phyloP scores from a whole-genome alignment of 2,113 vertebrate species.

The Varanus komodoensis region DNA sequence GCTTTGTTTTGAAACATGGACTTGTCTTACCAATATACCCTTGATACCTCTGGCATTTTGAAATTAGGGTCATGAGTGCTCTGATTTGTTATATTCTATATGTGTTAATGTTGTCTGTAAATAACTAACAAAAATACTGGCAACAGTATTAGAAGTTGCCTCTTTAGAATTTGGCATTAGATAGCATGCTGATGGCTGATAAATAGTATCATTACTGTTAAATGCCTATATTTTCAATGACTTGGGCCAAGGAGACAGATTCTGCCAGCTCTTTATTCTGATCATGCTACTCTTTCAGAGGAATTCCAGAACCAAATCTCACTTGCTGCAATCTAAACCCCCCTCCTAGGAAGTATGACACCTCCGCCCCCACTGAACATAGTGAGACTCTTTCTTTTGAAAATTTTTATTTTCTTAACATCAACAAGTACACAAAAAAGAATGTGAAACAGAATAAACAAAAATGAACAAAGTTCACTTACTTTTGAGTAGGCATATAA shows the following conservation, averaged over 20 bases:
- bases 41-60: constrained; percentile 49
- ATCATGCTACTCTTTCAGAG: not conserved
- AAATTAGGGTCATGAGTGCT: constrained; percentile 56
- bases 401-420: too few relatives aligned
- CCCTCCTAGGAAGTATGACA: not conserved
- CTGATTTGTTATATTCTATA: constrained; percentile 28
- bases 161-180: not conserved
- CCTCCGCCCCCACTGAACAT: too few relatives aligned
- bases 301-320: not conserved
- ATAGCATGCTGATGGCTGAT: constrained; percentile 7
- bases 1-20: constrained; percentile 71
- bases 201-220: not conserved
- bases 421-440: too few relatives aligned
- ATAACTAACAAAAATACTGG: not conserved
- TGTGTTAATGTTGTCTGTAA: not conserved
- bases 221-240: not conserved
- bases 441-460: too few relatives aligned
- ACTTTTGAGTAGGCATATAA: not conserved
- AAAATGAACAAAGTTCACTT: too few relatives aligned
- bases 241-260: not conserved
- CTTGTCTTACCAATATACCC: constrained; percentile 56
- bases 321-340: not conserved
- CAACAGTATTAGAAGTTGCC: not conserved
- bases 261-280: not conserved
- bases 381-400: too few relatives aligned